Evolutionary conservation across 1,140 invertebrate species (phyloP).

Genomic region (Neuroterus valhalla): DNA sequence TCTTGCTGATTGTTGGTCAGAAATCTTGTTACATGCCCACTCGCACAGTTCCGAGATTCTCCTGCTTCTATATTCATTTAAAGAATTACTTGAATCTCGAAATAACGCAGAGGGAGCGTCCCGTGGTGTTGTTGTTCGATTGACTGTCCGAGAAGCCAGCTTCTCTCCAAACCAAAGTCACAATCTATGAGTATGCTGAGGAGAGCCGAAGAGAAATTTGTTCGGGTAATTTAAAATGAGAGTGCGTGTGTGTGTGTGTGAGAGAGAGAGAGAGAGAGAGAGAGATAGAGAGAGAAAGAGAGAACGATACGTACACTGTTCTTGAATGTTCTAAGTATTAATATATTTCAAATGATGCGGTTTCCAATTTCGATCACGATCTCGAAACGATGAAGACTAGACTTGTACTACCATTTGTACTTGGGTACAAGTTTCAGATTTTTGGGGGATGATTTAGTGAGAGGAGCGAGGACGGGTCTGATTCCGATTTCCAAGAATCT

Average conservation of each 20-base stretch:
- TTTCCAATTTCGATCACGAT: constrained; percentile 35
- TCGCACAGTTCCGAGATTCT: neutral
- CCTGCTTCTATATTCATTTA: neutral
- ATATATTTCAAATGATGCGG: constrained; percentile 53
- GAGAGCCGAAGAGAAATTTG: constrained; percentile 4
- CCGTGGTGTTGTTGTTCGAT: constrained; percentile 1
- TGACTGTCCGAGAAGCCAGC: constrained; percentile 4
- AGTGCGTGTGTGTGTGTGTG: neutral
- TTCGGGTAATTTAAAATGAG: constrained; percentile 2
- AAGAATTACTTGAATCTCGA: too few species aligned
- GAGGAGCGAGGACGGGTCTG: constrained; percentile 10
- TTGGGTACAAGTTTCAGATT: constrained; percentile 7
- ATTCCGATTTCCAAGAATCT: neutral
- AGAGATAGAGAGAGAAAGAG: constrained; percentile 33
- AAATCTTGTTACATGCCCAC: constrained; percentile 13
- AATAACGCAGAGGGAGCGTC: constrained; percentile 21
- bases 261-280: constrained; percentile 33
- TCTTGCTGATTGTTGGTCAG: constrained; percentile 26
- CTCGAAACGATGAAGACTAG: constrained; percentile 41
- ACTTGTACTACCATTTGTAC: constrained; percentile 40
- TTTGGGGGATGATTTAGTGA: constrained; percentile 1
- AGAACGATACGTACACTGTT: constrained; percentile 52
- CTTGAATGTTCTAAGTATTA: constrained; percentile 55
- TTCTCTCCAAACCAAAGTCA: constrained; percentile 43
- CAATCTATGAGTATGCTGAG: neutral